A percentile compares a stretch with the other conserved stretches of the same genome.
Conservation (phyloP, 2,888 invertebrate genomes). For the Clitarchus hookeri region DNA sequence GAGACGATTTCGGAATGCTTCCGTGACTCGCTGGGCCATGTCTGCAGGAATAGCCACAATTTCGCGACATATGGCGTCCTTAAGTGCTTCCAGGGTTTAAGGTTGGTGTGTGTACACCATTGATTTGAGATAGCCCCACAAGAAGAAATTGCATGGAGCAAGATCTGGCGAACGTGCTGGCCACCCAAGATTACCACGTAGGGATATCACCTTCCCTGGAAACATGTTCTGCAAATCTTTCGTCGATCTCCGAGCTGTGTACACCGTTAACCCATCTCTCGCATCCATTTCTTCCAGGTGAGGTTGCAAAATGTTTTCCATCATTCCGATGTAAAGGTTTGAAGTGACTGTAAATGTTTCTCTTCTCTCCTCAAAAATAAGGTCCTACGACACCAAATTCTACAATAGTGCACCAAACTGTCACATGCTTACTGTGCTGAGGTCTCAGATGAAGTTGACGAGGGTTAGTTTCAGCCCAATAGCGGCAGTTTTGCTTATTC, state of each 20-base stretch:
- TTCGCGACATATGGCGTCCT: too few relatives aligned
- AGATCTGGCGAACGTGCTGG: too few relatives aligned
- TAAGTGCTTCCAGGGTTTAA: too few relatives aligned
- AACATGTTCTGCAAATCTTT: not conserved
- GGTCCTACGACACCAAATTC: constrained; percentile 34
- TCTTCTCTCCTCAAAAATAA: constrained; percentile 36
- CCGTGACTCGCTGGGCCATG: too few relatives aligned
- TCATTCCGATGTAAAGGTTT: not conserved
- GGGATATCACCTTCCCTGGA: too few relatives aligned
- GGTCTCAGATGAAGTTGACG: constrained; percentile 26
- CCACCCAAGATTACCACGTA: too few relatives aligned
- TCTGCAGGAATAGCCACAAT: too few relatives aligned
- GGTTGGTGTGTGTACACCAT: too few relatives aligned
- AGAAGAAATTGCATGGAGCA: not conserved
- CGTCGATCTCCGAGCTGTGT: constrained; percentile 27
- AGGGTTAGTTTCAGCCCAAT: constrained; percentile 27
- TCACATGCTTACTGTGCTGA: constrained; percentile 31
- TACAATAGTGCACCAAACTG: constrained; percentile 36
- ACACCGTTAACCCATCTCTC: not conserved
- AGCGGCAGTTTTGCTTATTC: constrained; percentile 34
- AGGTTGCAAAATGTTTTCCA: not conserved
- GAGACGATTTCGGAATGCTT: too few relatives aligned
- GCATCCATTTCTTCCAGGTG: not conserved
- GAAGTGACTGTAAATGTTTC: constrained; percentile 21
- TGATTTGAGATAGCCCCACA: too few relatives aligned